phyloP scores from a whole-genome alignment of 1,140 invertebrate genomes.

The Lerema accius region DNA sequence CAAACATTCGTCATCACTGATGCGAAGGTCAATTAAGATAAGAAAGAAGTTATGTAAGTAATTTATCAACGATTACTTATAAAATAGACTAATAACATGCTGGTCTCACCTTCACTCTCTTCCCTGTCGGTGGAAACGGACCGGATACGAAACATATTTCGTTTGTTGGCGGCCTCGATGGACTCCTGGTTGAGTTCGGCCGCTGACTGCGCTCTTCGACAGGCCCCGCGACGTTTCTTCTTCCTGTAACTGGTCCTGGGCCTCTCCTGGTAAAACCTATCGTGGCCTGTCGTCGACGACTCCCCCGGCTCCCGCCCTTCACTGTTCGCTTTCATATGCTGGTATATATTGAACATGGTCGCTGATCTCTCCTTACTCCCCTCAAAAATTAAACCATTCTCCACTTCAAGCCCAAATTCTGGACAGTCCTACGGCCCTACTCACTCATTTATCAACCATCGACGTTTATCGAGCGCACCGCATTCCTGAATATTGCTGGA shows the following conservation, averaged over 20 bases:
- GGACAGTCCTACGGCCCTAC: constrained; percentile 14
- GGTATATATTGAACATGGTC: constrained; percentile 90
- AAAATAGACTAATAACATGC: neutral
- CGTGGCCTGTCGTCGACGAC: constrained; percentile 88
- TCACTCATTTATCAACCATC: constrained; percentile 14
- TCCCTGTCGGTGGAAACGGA: constrained; percentile 82
- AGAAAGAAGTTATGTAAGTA: neutral
- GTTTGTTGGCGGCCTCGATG: constrained; percentile 85
- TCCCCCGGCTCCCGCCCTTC: constrained; percentile 84
- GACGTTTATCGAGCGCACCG: constrained; percentile 8
- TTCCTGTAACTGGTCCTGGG: constrained; percentile 83
- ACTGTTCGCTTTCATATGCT: constrained; percentile 86
- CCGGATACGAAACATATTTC: constrained; percentile 82
- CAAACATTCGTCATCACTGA: neutral
- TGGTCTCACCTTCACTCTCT: constrained; percentile 75
- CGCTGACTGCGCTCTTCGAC: constrained; percentile 87
- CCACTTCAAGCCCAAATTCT: neutral
- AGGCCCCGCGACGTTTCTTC: constrained; percentile 82
- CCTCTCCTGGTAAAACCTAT: constrained; percentile 88
- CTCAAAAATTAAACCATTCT: constrained; percentile 24
- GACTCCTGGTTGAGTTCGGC: constrained; percentile 87
- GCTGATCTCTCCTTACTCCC: constrained; percentile 47
- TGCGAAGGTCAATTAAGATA: constrained; percentile 5
- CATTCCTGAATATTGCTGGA: constrained; percentile 17
- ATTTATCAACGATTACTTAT: neutral